Conservation (phyloP, 2,888 invertebrate species). For the Sarcophaga variegata region DNA sequence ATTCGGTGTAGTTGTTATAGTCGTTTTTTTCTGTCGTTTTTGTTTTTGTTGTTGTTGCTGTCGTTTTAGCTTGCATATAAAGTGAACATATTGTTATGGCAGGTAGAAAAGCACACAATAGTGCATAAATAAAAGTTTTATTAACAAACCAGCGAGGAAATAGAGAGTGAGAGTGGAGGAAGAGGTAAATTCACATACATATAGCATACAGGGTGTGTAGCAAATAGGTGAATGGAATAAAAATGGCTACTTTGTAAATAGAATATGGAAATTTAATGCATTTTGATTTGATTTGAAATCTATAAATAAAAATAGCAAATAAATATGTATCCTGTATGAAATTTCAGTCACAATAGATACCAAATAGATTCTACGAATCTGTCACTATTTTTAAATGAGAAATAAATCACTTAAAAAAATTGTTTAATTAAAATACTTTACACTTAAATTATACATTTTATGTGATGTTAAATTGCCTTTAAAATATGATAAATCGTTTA, state of each 20-base stretch:
- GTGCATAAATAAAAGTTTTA: slow-evolving; percentile 7
- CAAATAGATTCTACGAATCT: neutral
- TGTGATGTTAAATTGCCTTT: too few relatives aligned
- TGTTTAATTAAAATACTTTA: too few relatives aligned
- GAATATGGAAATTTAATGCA: neutral
- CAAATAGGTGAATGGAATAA: neutral
- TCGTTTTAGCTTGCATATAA: slow-evolving; percentile 15
- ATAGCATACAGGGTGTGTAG: neutral
- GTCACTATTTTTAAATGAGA: neutral
- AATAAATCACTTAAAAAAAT: too few relatives aligned
- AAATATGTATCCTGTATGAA: too few relatives aligned
- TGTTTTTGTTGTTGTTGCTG: slow-evolving; percentile 11
- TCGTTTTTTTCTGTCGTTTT: neutral
- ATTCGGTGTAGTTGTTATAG: slow-evolving; percentile 2
- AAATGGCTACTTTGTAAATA: neutral
- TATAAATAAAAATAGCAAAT: too few relatives aligned
- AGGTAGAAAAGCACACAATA: slow-evolving; percentile 12
- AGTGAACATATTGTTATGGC: slow-evolving; percentile 41
- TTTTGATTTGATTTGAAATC: neutral
- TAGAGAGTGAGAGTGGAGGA: too few relatives aligned
- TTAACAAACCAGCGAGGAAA: neutral
- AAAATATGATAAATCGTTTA: too few relatives aligned
- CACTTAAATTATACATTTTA: too few relatives aligned
- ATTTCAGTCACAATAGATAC: neutral
- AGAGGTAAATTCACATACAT: neutral